These are phyloP conservation scores for Julus scanicus DNA, from an alignment of 2,888 invertebrate genomes.

Conservation along the genomic window DNA sequence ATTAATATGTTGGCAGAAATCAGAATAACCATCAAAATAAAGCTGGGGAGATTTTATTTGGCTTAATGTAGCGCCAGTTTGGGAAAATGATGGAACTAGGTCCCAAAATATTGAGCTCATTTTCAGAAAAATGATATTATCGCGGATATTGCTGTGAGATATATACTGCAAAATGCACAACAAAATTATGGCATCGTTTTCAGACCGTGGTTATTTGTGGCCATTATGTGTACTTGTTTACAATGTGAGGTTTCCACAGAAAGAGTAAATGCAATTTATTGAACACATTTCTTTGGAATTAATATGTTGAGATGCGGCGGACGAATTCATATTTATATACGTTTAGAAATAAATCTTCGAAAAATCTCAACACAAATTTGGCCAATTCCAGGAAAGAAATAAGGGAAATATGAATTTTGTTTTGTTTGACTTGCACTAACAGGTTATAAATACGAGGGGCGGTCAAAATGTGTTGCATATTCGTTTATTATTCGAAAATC, in stretches of 20 bases:
- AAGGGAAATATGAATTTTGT: too few relatives aligned
- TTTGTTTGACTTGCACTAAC: too few relatives aligned
- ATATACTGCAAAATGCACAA: neutral
- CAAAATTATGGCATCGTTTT: neutral
- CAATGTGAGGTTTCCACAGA: neutral
- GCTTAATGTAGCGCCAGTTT: constrained; percentile 30
- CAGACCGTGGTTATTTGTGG: neutral
- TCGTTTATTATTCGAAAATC: too few relatives aligned
- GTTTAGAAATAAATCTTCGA: neutral
- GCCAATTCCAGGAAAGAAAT: too few relatives aligned
- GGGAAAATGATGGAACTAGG: neutral
- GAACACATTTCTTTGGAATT: neutral
- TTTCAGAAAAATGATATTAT: constrained; percentile 14
- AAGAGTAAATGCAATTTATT: neutral
- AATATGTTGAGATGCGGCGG: neutral
- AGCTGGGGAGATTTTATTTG: constrained; percentile 30
- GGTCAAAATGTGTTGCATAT: too few relatives aligned
- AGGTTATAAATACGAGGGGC: too few relatives aligned
- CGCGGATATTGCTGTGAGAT: neutral
- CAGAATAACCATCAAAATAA: constrained; percentile 28
- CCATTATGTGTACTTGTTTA: neutral
- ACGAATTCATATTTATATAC: neutral
- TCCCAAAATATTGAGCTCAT: neutral
- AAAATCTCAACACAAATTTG: neutral
- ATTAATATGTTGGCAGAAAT: constrained; percentile 42